phyloP scores from a whole-genome alignment of 2,888 invertebrate species.

The Drosophila melanosoma region DNA sequence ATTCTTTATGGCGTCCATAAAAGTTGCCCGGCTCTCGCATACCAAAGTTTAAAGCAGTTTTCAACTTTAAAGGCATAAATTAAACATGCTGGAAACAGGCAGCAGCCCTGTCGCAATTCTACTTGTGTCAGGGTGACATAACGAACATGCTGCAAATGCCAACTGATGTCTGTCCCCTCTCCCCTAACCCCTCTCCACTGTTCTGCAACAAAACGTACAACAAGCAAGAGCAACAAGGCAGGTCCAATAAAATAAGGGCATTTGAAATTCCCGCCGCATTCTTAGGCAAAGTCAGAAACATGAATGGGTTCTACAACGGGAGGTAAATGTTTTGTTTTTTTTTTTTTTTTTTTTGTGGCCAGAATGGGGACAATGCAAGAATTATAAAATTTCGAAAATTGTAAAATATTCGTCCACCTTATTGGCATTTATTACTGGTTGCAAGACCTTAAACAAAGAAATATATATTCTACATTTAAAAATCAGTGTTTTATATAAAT shows the following conservation, averaged over 20 bases:
- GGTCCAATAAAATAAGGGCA: slow-evolving; percentile 55
- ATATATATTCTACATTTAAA: not conserved
- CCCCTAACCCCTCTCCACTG: slow-evolving; percentile 34
- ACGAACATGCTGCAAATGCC: slow-evolving; percentile 63
- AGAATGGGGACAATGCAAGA: slow-evolving; percentile 23
- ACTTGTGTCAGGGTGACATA: slow-evolving; percentile 47
- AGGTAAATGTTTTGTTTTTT: slow-evolving; percentile 50
- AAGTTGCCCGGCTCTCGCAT: slow-evolving; percentile 57
- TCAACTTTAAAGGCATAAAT: slow-evolving; percentile 72
- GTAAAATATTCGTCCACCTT: slow-evolving; percentile 47
- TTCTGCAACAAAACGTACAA: slow-evolving; percentile 32
- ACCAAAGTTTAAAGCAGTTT: slow-evolving; percentile 58
- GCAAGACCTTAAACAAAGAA: not conserved
- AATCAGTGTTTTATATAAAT: slow-evolving; percentile 16
- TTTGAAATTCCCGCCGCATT: slow-evolving; percentile 74
- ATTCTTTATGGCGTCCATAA: slow-evolving; percentile 62
- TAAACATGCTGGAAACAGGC: slow-evolving; percentile 40
- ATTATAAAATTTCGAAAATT: slow-evolving; percentile 50
- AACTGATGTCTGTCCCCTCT: slow-evolving; percentile 52
- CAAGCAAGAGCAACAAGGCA: slow-evolving; percentile 32
- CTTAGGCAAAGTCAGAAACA: slow-evolving; percentile 41
- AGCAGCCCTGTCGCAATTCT: slow-evolving; percentile 22
- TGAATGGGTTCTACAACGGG: slow-evolving; percentile 26
- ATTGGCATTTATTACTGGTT: slow-evolving; percentile 51
- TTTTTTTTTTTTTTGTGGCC: slow-evolving; percentile 55